Base-by-base conservation (phyloP, 1,140 invertebrate genomes). In the Lanistes nyassanus region DNA sequence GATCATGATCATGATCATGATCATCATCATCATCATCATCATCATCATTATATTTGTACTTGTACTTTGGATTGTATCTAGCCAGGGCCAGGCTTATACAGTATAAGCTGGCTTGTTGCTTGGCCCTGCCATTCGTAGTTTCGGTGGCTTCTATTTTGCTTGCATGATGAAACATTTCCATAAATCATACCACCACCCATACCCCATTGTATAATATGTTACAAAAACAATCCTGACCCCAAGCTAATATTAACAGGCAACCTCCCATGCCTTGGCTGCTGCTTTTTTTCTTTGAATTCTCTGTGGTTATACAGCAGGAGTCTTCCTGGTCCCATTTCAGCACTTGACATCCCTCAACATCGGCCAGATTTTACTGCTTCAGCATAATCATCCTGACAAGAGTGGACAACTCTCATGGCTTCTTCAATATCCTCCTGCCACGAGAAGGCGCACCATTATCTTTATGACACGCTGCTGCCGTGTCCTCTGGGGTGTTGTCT, bases 371-470 rank as follows among this genome's bases (percentile, higher is more conserved):
- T 82, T 13, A 81, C 58, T 36, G 81, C 80, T 36, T 65, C 72
- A 37, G 77, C 80, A 70, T 85, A 85, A 67, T 80, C 75, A 6
- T 79, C 76, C 39, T 81, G 65, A 23, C 81, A 64, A 16, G 65
- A 51, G 13, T 73, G 29, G 0, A 83, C n/a, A 31, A 76, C 76
- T 34, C 81, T 75, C 58, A 85, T 81, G 16, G 84, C 81, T 39
- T 83, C 77, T 72, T 80, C 73, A 74, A 85, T 83, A 62, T 82
- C 77, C 21, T 80, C 80, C 84, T 85, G 66, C 67, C 79, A 81
- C 70, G 66, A 34, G 75, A 9, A 58, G 62, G n/a, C 29, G 47
- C 36, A 31, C 37, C 36, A 31, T 65, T 51, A 69, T 51, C 26
- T 64, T 34, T 21, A 66, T 56, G 23, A 23, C n/a, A 53, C 51